Evolutionary conservation across 2,888 invertebrate species (phyloP), one percentile per base, ranked within the genome.

Genomic region (Drosophila subsilvestris): DNA sequence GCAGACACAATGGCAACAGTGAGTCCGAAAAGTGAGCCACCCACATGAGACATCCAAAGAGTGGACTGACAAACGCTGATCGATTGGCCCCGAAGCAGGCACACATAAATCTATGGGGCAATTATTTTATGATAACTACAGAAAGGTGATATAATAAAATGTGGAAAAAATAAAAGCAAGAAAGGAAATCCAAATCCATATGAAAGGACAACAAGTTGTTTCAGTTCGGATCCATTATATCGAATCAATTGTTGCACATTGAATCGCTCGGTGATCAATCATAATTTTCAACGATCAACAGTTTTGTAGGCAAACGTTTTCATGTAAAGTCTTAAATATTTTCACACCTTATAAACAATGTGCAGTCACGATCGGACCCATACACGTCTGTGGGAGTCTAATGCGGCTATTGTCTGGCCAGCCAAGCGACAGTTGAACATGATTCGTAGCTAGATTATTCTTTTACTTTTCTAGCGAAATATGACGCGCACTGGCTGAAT

Each of bases 281-380:
- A 90, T 86, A 89, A 86, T 87, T 88, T 82, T 85, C 86, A 89
- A 74, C 91, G 85, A 87, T 90, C 90, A 91, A 90, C 89, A 87
- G 83, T 81, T 90, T 90, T 91, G 90, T 90, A 83, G 68, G 76
- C 77, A 80, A 87, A 84, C 78, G 79, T 86, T 86, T 89, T 82
- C 80, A 90, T 80, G 88, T 81, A 78, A 77, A 84, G 87, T 80
- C 90, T 89, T 79, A 77, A 90, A 89, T 89, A 90, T 90, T 89
- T 89, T 89, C 89, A 89, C 89, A 89, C 89, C 90, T 89, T 83
- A 79, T 79, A 86, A 90, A 88, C 79, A 89, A 88, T 82, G 79
- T 74, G 81, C 87, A 86, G 89, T 90, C 90, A 90, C 90, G 90
- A 86, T 79, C 79, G 57, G 60, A 70, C 25, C 53, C 20, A 53